Base-by-base conservation (phyloP, 2,797 vertebrate species). In the Sebastes baramenuke region DNA sequence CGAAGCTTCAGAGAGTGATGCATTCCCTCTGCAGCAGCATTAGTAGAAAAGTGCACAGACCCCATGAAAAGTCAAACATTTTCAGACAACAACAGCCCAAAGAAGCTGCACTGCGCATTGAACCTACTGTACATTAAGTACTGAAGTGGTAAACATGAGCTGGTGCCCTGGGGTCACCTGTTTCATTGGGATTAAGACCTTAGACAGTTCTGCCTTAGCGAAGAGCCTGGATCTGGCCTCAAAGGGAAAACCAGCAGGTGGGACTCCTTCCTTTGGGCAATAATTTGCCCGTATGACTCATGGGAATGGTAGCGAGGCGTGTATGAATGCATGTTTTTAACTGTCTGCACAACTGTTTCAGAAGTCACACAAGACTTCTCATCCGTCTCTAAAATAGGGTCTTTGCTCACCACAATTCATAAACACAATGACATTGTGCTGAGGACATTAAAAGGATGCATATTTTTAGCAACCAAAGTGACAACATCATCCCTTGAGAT, bases 401-500 rank as follows among this genome's bases (percentile, higher is more conserved):
- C 25, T 62, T 72, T 11, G 58, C 56, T 42, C n/a, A 59, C 25
- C 72, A 79, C 8, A 75, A 69, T 29, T 34, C 24, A 72, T 54
- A 30, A 67, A 77, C 52, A 73, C 38, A 72, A 65, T 29, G 55
- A 76, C 76, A 72, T 22, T 75, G 36, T 32, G 29, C 75, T 52
- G 56, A 72, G 22, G 56, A 71, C 72, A 67, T 73, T 24, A 52
- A 56, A 22, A 66, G 27, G 32, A 30, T 79, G 46, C 13, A 52
- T 84, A 87, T 86, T 84, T 91, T 84, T 73, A 78, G 80, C 65
- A 73, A n/a, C 29, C 3, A 72, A 77, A 77, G 46, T 80, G 54
- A 82, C 73, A 72, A 82, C 14, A 5, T 64, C 27, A 16, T 27
- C 74, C 69, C 78, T 66, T 25, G 64, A 76, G 81, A 81, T 29